Conservation (phyloP, 2,888 invertebrate species). For the Allophyes oxyacanthae region DNA sequence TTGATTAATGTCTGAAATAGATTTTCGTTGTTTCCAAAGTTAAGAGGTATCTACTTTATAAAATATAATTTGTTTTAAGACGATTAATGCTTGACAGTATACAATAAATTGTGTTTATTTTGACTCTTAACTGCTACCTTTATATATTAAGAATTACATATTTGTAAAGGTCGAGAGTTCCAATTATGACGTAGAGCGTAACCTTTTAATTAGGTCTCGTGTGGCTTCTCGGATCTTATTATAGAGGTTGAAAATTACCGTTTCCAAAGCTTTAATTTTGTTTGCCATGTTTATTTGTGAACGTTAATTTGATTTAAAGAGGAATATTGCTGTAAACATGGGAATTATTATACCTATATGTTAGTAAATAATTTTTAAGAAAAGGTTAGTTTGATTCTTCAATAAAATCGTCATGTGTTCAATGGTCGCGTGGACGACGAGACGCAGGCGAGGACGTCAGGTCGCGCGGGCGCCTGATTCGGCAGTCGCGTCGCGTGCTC, state of each 20-base stretch:
- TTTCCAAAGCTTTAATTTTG: neutral
- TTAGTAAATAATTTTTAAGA: conserved; percentile 23
- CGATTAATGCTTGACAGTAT: conserved; percentile 30
- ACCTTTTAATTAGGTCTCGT: conserved; percentile 51
- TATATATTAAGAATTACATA: conserved; percentile 55
- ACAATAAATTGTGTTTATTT: conserved; percentile 57
- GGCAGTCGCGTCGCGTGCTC: conserved; percentile 61
- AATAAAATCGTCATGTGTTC: conserved; percentile 20
- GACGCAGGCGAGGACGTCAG: conserved; percentile 39
- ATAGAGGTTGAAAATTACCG: too few relatives aligned
- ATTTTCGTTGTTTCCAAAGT: conserved; percentile 6
- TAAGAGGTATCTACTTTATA: neutral
- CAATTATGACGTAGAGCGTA: conserved; percentile 59
- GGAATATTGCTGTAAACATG: neutral
- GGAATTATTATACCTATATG: neutral
- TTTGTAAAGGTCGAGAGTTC: conserved; percentile 59
- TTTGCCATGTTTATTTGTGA: neutral
- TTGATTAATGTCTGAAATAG: conserved; percentile 7
- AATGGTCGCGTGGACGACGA: conserved; percentile 33
- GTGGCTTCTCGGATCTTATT: conserved; percentile 1
- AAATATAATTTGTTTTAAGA: conserved; percentile 5
- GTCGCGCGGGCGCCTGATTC: conserved; percentile 51
- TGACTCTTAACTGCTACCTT: conserved; percentile 33
- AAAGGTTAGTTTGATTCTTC: conserved; percentile 25
- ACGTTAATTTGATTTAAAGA: conserved; percentile 2